Evolutionary conservation across 2,797 vertebrate genomes (phyloP).

Genomic region (Hippocampus kuda): DNA sequence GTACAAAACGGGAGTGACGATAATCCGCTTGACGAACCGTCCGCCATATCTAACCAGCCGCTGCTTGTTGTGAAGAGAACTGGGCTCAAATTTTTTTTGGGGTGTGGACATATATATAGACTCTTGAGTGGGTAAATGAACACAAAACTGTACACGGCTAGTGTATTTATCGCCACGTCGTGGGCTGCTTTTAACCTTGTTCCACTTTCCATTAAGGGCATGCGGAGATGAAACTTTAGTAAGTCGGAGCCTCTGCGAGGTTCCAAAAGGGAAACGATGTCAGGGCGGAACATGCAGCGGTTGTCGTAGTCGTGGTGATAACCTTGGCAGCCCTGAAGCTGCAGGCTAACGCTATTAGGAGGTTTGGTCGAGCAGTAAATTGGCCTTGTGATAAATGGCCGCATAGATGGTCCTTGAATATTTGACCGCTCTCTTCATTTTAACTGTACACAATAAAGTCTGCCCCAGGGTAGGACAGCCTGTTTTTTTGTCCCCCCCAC

Average conservation of each 20-base stretch:
- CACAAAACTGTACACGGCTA: not conserved
- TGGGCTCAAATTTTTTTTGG: no score
- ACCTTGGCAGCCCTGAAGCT: conserved; percentile 34
- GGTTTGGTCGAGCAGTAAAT: conserved; percentile 36
- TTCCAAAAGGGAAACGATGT: conserved; percentile 38
- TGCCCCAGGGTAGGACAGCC: conserved; percentile 10
- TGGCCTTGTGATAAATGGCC: conserved; percentile 48
- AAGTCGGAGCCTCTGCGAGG: conserved; percentile 53
- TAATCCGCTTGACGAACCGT: no score
- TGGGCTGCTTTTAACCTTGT: not conserved
- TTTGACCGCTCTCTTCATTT: conserved; percentile 28
- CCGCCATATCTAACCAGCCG: no score
- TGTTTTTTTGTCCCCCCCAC: not conserved
- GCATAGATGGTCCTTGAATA: conserved; percentile 41
- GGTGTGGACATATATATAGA: not conserved
- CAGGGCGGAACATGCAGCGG: conserved; percentile 33
- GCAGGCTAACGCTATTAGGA: conserved; percentile 39
- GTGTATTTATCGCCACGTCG: not conserved
- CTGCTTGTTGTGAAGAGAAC: no score
- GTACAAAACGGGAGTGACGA: no score
- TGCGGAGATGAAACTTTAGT: conserved; percentile 45
- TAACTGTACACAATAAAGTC: conserved; percentile 46
- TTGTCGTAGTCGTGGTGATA: not conserved
- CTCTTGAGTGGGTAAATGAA: not conserved
- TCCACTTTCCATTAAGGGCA: conserved; percentile 9